Percentiles rank a stretch among this genome's conserved stretches.
phyloP scores from a whole-genome alignment of 2,888 invertebrate species.

The Nowickia ferox region DNA sequence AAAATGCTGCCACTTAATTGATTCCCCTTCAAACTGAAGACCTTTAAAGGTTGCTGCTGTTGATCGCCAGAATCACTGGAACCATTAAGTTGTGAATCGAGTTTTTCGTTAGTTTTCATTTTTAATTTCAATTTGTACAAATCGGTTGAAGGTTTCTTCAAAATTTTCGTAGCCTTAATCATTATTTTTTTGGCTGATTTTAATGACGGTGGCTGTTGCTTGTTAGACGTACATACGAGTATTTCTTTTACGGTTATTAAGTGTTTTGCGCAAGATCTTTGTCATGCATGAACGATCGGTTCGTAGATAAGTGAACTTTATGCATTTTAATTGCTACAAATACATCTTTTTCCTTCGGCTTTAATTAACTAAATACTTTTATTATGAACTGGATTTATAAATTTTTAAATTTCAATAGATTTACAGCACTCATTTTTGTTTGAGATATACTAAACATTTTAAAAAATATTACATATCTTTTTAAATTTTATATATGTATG shows the following conservation, averaged over 20 bases:
- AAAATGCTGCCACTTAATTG: conserved; percentile 92
- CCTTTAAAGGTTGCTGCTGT: conserved; percentile 84
- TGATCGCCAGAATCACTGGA: conserved; percentile 45
- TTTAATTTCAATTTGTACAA: conserved; percentile 78
- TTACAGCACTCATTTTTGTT: background rate
- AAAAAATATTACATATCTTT: background rate
- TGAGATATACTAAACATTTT: background rate
- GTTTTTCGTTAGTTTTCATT: conserved; percentile 75
- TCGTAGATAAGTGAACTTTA: conserved; percentile 64
- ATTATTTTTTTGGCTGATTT: conserved; percentile 69
- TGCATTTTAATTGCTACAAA: conserved; percentile 65
- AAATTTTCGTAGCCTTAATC: conserved; percentile 78
- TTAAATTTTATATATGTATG: conserved; percentile 11
- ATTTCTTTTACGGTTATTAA: conserved; percentile 60
- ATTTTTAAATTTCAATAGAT: background rate
- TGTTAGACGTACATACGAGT: conserved; percentile 14
- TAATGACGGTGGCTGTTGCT: conserved; percentile 8
- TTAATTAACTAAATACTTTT: conserved; percentile 23
- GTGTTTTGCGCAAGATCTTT: conserved; percentile 73
- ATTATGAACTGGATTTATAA: background rate
- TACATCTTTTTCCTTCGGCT: background rate
- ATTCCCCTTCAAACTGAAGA: conserved; percentile 90
- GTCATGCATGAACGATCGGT: conserved; percentile 75
- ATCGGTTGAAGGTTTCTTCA: conserved; percentile 76
- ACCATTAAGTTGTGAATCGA: conserved; percentile 39